Conservation (phyloP, 2,888 invertebrate species). For the Chloroclysta siterata region DNA sequence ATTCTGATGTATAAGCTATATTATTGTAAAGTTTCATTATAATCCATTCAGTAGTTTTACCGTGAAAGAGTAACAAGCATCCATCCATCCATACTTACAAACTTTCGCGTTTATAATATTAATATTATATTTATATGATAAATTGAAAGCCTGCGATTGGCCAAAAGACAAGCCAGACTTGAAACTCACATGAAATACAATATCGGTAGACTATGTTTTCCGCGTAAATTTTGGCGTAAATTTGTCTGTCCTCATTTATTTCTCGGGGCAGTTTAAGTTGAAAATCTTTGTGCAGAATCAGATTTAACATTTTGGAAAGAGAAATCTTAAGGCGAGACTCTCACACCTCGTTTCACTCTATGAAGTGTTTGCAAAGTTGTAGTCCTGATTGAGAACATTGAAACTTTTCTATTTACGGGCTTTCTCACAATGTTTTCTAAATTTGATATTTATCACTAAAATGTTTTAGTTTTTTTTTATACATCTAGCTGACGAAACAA, state of each 20-base stretch:
- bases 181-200: neutral
- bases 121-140: too few species aligned
- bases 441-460: too few species aligned
- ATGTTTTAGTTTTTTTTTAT: too few species aligned
- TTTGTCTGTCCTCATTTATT: conserved; percentile 7
- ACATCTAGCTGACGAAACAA: too few species aligned
- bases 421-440: neutral
- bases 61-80: too few species aligned
- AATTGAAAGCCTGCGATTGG: too few species aligned
- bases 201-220: neutral
- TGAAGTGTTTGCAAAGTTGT: neutral
- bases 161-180: too few species aligned
- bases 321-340: conserved; percentile 7
- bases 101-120: too few species aligned
- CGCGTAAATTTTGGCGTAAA: neutral
- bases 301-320: neutral
- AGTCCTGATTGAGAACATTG: neutral
- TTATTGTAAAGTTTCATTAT: too few species aligned
- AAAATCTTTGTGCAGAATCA: neutral
- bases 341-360: conserved; percentile 2
- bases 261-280: neutral
- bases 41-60: too few species aligned
- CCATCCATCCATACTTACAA: too few species aligned
- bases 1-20: too few species aligned
- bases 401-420: neutral